Percentiles rank a stretch among this genome's conserved stretches.
Evolutionary conservation across 2,888 invertebrate genomes (phyloP).

Genomic region (Nycteola revayana): DNA sequence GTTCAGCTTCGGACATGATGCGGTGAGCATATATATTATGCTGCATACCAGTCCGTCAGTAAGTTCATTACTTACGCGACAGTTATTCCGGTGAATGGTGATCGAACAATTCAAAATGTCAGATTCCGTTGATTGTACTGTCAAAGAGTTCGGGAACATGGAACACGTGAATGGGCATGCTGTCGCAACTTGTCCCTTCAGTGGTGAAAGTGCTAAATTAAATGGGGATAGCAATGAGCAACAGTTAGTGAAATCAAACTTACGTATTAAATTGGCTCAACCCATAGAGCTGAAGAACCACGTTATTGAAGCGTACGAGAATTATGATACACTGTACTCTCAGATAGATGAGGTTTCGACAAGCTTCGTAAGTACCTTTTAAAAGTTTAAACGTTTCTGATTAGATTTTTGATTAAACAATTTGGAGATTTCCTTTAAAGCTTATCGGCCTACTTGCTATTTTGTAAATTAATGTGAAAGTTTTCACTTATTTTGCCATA

Average conservation of each 20-base stretch:
- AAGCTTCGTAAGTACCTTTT: constrained; percentile 55
- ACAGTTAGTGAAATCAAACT: constrained; percentile 52
- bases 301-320: constrained; percentile 45
- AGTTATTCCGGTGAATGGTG: constrained; percentile 25
- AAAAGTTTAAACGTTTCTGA: no score
- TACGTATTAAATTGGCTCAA: constrained; percentile 65
- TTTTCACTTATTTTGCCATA: no score
- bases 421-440: no score
- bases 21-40: constrained; percentile 65
- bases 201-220: constrained; percentile 51
- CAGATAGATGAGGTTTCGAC: constrained; percentile 50
- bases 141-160: constrained; percentile 40
- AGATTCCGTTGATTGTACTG: constrained; percentile 41
- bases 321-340: constrained; percentile 59
- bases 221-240: constrained; percentile 40
- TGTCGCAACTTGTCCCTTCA: constrained; percentile 51
- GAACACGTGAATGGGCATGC: constrained; percentile 51
- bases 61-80: constrained; percentile 32
- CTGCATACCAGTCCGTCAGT: constrained; percentile 43
- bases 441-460: no score
- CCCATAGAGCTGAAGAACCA: constrained; percentile 64
- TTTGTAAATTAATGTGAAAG: no score
- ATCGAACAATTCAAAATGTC: constrained; percentile 36
- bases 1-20: constrained; percentile 48
- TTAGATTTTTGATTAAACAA: no score